Percentiles rank a stretch among this genome's conserved stretches.
Conservation (phyloP, 2,888 invertebrate species). For the Trisateles emortualis region DNA sequence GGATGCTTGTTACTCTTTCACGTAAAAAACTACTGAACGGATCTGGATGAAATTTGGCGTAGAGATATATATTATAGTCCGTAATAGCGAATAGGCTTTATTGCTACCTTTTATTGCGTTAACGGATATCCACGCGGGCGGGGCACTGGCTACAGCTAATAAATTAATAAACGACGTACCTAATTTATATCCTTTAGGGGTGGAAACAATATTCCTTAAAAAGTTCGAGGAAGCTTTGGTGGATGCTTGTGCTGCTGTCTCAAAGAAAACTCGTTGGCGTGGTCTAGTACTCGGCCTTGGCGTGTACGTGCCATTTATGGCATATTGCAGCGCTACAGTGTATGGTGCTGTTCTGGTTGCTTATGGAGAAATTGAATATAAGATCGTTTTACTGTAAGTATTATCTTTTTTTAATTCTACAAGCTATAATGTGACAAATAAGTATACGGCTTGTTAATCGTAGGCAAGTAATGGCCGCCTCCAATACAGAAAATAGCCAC, state of each 20-base stretch:
- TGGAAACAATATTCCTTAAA: constrained; percentile 86
- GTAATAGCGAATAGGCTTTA: no score
- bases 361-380: constrained; percentile 86
- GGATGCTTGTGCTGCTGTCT: constrained; percentile 83
- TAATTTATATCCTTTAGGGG: constrained; percentile 55
- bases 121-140: no score
- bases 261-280: constrained; percentile 87
- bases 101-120: no score
- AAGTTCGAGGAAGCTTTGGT: constrained; percentile 84
- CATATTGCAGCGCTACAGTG: constrained; percentile 90
- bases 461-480: no score
- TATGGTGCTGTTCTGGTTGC: constrained; percentile 91
- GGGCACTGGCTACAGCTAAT: no score
- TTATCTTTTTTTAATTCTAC: background rate
- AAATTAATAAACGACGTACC: background rate
- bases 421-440: no score
- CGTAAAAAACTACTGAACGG: no score
- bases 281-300: constrained; percentile 91
- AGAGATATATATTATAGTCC: no score
- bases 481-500: no score
- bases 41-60: no score
- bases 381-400: constrained; percentile 89
- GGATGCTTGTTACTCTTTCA: no score
- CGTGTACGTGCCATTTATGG: constrained; percentile 89
- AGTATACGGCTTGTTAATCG: no score